Evolutionary conservation across 2,797 vertebrate species (phyloP), one percentile per base, ranked within the genome.

Genomic region (Jordanella pulchra): DNA sequence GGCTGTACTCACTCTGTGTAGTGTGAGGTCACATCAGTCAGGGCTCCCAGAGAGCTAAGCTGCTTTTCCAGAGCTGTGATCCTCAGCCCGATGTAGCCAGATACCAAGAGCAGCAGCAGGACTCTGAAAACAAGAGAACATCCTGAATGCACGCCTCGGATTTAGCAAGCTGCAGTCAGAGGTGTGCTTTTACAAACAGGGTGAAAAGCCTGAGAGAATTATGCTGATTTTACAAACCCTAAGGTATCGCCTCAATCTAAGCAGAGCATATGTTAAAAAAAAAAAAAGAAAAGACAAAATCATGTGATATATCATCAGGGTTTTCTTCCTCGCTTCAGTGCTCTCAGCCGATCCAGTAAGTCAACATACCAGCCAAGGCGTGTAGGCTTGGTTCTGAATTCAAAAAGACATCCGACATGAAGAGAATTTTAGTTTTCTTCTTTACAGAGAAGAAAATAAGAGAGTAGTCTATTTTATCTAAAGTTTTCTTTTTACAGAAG

Each of bases 41-140:
- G 75, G 0, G 91, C 85, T 25, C 87, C 92, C 73, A 87, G 42
- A 0, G 86, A 70, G 0, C 55, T 91, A 67, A 97, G 84, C 84
- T 93, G 94, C 82, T 95, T 89, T 85, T 97, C 94, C 87, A 97
- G 85, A 0, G 93, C 95, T 1, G 75, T 18, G 6, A 97, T 95
- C 65, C 91, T 91, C 67, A 96, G 82, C 1, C 93, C 91, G 0
- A 97, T 95, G 89, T 96, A 96, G 0, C 92, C 93, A 0, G 94
- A 96, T 23, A 74, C 89, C 82, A 96, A 11, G 76, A 97, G 89
- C 50, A 97, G 82, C 54, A 95, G 32, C 65, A 92, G 21, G 54
- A 92, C 75, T 70, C 96, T 96, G 67, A 25, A 81, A 69, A 71
- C 56, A 76, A 15, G 53, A 14, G 7, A 13, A 48, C 3, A 15